Evolutionary conservation across 2,888 invertebrate genomes (phyloP).

Genomic region (Acrobeloides nanus): DNA sequence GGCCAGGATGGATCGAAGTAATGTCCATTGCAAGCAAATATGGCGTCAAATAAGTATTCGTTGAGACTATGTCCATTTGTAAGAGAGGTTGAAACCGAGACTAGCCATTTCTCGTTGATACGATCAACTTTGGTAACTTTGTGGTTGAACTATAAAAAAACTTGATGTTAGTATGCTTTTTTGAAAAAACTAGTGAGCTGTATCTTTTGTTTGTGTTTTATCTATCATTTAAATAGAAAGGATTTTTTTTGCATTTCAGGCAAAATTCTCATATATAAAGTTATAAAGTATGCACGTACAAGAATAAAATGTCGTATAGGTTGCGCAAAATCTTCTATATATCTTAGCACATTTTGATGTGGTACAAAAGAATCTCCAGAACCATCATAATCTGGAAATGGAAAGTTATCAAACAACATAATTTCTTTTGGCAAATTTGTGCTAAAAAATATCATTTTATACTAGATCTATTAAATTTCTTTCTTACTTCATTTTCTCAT

Average conservation of each 20-base stretch:
- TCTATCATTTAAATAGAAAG: too few species aligned
- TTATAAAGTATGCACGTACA: too few species aligned
- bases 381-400: constrained; percentile 67
- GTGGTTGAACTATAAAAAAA: constrained; percentile 26
- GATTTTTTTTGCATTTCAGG: too few species aligned
- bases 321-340: constrained; percentile 29
- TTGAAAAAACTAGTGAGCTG: too few species aligned
- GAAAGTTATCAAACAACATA: constrained; percentile 82
- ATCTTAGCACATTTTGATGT: constrained; percentile 30
- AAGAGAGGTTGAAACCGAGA: too few species aligned
- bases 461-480: too few species aligned
- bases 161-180: too few species aligned
- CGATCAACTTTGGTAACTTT: constrained; percentile 28
- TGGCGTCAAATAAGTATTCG: constrained; percentile 63
- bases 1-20: constrained; percentile 33
- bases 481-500: too few species aligned
- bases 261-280: too few species aligned
- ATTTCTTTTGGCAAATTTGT: constrained; percentile 87
- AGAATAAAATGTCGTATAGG: constrained; percentile 17
- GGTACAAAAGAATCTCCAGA: constrained; percentile 34
- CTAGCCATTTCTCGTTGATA: constrained; percentile 27
- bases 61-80: too few species aligned
- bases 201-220: too few species aligned
- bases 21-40: constrained; percentile 73
- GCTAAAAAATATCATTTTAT: too few species aligned